Base-by-base conservation (phyloP, 2,888 invertebrate genomes). In the Cataglyphis cursor region DNA sequence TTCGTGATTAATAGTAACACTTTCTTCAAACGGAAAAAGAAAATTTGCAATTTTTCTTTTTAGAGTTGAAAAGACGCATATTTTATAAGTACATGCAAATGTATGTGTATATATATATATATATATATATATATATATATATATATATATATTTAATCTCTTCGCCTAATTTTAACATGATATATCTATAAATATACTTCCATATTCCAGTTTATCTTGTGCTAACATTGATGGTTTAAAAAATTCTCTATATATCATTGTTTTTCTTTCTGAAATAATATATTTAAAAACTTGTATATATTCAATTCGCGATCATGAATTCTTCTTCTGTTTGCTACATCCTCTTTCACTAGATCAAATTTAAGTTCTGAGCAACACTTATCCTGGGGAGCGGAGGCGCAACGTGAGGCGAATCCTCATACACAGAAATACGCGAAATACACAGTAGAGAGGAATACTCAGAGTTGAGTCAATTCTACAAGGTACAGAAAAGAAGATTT, bases 401-500 rank as follows among this genome's bases (percentile, higher is more conserved):
- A 78, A 80, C 72, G 78, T 80, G 78, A 80, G 78, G 35, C 8
- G 78, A 80, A 80, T 80, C 21, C 44, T 48, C 44, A 48, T 59
- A 48, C 24, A 80, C 31, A 61, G 44, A 70, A 70, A 59, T 72
- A 35, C 44, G 44, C 24, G 54, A 78, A 78, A 78, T 72, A 80
- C 24, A 72, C 48, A 72, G 51, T 48, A 8, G 41, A 48, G 35
- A 80, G 44, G 78, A 72, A 80, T 72, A 66, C 35, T 61, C 78
- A 35, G 59, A 78, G 59, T 24, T 70, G 35, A 59, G 24, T 80
- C 78, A 72, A 80, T 61, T 80, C 44, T 70, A 61, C 70, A 57
- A 70, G 59, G 35, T 21, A 28, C 41, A 83, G 35, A 61, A 54
- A 44, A 62, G 73, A 41, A 48, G 44, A 88, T 80, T 84, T 88